Conservation (phyloP, 2,888 invertebrate genomes). For the Uropetala carovei region DNA sequence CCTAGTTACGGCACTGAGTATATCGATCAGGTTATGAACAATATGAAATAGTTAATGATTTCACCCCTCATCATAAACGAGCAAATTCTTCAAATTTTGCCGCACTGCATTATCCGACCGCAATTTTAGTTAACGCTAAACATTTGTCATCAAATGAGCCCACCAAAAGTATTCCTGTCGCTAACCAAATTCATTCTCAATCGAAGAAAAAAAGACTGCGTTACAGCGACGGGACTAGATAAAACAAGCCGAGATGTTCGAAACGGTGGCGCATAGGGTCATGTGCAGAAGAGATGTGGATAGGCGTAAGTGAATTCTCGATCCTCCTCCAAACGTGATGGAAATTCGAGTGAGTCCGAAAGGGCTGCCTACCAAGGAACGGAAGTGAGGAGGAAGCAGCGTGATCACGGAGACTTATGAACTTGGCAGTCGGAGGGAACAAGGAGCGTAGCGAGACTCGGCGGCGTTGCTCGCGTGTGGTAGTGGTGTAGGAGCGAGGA, state of each 20-base stretch:
- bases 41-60: too few species aligned
- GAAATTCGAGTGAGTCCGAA: neutral
- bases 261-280: neutral
- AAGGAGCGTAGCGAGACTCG: neutral
- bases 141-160: too few species aligned
- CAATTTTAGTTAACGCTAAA: too few species aligned
- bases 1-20: too few species aligned
- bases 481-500: neutral
- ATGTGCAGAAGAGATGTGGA: neutral
- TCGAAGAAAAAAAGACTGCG: too few species aligned
- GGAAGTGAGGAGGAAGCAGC: slow-evolving; percentile 19
- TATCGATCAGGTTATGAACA: too few species aligned
- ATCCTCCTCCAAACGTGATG: neutral
- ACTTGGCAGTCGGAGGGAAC: slow-evolving; percentile 34
- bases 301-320: neutral
- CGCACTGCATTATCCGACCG: too few species aligned
- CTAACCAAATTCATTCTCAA: too few species aligned
- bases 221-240: neutral
- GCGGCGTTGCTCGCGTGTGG: neutral
- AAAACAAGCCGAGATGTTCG: neutral
- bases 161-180: too few species aligned
- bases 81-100: too few species aligned
- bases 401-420: slow-evolving; percentile 15
- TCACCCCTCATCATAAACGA: too few species aligned
- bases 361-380: neutral